phyloP scores from a whole-genome alignment of 2,888 invertebrate genomes.

The Cheilosia soror region DNA sequence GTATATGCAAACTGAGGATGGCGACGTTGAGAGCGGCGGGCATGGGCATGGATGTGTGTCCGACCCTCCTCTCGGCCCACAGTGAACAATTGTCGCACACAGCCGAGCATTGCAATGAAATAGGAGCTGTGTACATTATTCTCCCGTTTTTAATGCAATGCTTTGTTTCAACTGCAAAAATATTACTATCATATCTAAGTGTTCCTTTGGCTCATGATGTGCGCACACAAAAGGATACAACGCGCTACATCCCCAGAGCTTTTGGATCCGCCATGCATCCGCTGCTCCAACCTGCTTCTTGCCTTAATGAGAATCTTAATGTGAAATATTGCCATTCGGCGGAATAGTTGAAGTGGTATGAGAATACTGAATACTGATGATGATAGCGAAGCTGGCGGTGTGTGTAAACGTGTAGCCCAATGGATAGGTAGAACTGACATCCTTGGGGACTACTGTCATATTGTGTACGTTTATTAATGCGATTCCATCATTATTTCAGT shows the following conservation, averaged over 20 bases:
- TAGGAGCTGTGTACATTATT: constrained; percentile 74
- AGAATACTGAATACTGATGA: constrained; percentile 1
- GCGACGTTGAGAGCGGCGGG: constrained; percentile 14
- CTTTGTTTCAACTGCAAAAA: constrained; percentile 76
- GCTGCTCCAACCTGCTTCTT: constrained; percentile 73
- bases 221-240: constrained; percentile 74
- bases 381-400: constrained; percentile 20
- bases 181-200: constrained; percentile 76
- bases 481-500: constrained; percentile 54
- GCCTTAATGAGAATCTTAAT: constrained; percentile 75
- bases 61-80: constrained; percentile 46
- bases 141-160: constrained; percentile 74
- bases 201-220: constrained; percentile 75
- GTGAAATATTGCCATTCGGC: constrained; percentile 72
- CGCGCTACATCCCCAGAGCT: constrained; percentile 71
- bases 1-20: constrained; percentile 66
- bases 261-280: constrained; percentile 66
- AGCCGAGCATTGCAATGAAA: constrained; percentile 69
- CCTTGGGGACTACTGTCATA: constrained; percentile 65
- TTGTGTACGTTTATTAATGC: constrained; percentile 58
- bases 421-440: constrained; percentile 52
- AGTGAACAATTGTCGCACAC: constrained; percentile 59
- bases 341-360: constrained; percentile 28
- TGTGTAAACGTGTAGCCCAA: constrained; percentile 7
- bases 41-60: constrained; percentile 59